Evolutionary conservation across 2,797 vertebrate species (phyloP).

Genomic region (Ceyx erithaca): DNA sequence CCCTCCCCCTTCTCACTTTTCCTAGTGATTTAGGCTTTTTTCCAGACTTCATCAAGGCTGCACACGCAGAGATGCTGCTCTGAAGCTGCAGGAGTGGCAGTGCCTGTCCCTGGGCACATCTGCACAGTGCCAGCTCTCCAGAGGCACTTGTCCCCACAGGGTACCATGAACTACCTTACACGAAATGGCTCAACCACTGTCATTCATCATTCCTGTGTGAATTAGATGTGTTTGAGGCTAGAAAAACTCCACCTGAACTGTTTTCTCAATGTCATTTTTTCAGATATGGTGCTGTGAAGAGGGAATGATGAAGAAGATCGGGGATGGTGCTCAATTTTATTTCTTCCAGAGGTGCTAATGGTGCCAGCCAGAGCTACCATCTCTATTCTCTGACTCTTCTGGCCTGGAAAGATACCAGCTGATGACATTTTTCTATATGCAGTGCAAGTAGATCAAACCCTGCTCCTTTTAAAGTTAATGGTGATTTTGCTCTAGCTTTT

Average conservation of each 20-base stretch:
- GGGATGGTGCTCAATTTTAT: not conserved
- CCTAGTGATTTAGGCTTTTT: not conserved
- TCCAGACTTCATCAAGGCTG: not conserved
- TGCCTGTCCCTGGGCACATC: not conserved
- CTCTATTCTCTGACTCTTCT: not conserved
- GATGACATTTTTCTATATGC: not conserved
- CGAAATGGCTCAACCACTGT: not conserved
- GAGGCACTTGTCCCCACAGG: not conserved
- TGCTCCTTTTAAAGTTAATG: not conserved
- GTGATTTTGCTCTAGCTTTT: not conserved
- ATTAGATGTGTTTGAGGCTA: not conserved
- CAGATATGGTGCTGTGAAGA: not conserved
- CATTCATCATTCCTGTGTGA: not conserved
- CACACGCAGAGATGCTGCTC: not conserved
- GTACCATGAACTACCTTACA: fast-evolving
- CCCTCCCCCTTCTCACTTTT: not conserved
- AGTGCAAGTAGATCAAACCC: not conserved
- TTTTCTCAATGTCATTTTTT: not conserved
- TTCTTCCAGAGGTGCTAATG: not conserved
- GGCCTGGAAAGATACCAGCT: not conserved
- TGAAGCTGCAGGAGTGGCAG: not conserved
- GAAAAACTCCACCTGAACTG: not conserved
- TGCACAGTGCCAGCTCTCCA: not conserved
- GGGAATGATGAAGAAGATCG: not conserved
- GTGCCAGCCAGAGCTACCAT: not conserved